Evolutionary conservation across 1,140 invertebrate species (phyloP).

Genomic region (Rhagoletis pomonella): DNA sequence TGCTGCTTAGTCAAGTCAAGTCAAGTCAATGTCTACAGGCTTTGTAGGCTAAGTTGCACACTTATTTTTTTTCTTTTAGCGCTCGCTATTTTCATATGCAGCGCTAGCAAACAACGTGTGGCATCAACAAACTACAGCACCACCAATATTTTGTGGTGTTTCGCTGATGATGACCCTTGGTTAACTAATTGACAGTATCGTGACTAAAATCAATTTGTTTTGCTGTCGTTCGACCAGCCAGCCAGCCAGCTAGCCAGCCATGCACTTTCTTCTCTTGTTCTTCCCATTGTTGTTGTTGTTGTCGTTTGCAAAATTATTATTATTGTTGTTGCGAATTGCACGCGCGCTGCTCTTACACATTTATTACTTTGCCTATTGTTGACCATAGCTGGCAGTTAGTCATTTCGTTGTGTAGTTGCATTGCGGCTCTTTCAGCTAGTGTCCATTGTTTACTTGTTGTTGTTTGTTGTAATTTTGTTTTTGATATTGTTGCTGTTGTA

Average conservation of each 20-base stretch:
- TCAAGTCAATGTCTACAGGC: not conserved
- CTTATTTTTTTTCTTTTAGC: too few species aligned
- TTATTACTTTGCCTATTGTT: slow-evolving; percentile 7
- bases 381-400: slow-evolving; percentile 57
- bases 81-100: too few species aligned
- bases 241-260: too few species aligned
- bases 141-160: not conserved
- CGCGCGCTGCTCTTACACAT: not conserved
- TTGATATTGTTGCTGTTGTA: slow-evolving; percentile 29
- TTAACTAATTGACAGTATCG: slow-evolving; percentile 60
- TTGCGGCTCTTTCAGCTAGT: slow-evolving; percentile 5
- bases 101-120: not conserved
- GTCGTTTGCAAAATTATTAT: slow-evolving; percentile 23
- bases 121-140: not conserved
- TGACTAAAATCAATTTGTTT: slow-evolving; percentile 60
- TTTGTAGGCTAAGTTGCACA: not conserved
- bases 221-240: slow-evolving; percentile 34
- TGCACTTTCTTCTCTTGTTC: not conserved
- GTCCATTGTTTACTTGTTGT: not conserved
- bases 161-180: slow-evolving; percentile 56
- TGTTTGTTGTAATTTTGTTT: slow-evolving; percentile 1
- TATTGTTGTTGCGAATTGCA: not conserved
- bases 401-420: not conserved
- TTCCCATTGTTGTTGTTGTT: slow-evolving; percentile 41
- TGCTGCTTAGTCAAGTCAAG: not conserved